Evolutionary conservation across 2,113 vertebrate genomes (phyloP).

Genomic region (Hemicordylus capensis): DNA sequence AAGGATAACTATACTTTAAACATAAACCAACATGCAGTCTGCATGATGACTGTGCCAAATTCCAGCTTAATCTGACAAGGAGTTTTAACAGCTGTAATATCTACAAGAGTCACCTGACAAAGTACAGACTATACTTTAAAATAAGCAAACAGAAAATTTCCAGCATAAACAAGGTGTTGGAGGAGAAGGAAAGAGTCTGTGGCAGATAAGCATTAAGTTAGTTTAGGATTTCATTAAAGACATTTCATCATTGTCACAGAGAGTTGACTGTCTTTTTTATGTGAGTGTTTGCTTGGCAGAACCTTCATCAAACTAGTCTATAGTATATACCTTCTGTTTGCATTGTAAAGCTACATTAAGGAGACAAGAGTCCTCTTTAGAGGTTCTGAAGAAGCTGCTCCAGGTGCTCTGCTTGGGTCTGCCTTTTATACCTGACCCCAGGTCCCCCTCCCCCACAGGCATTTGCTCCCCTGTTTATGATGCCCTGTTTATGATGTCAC

Average conservation of each 20-base stretch:
- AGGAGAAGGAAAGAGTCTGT: conserved; percentile 8
- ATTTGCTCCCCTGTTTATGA: no score
- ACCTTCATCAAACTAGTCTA: not conserved
- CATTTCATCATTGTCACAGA: conserved; percentile 1
- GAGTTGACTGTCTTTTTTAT: conserved; percentile 3
- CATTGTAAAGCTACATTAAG: not conserved
- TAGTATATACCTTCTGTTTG: not conserved
- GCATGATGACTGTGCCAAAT: not conserved
- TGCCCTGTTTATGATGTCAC: no score
- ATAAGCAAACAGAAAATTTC: conserved; percentile 18
- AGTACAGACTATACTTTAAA: conserved; percentile 18
- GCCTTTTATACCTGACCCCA: no score
- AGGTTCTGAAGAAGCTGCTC: not conserved
- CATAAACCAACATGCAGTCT: conserved; percentile 16
- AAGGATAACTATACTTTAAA: conserved; percentile 34
- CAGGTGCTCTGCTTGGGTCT: no score
- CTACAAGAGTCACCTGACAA: conserved; percentile 10
- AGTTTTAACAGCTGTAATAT: conserved; percentile 24
- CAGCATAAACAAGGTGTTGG: conserved; percentile 1
- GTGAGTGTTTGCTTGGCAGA: not conserved
- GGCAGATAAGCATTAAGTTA: conserved; percentile 6
- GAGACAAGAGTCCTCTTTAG: not conserved
- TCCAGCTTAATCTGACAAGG: conserved; percentile 35
- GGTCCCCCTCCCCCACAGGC: no score
- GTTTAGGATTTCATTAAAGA: not conserved